Conservation (phyloP, 92 coral and sea anemone species). For the Paragorgia papillata region DNA sequence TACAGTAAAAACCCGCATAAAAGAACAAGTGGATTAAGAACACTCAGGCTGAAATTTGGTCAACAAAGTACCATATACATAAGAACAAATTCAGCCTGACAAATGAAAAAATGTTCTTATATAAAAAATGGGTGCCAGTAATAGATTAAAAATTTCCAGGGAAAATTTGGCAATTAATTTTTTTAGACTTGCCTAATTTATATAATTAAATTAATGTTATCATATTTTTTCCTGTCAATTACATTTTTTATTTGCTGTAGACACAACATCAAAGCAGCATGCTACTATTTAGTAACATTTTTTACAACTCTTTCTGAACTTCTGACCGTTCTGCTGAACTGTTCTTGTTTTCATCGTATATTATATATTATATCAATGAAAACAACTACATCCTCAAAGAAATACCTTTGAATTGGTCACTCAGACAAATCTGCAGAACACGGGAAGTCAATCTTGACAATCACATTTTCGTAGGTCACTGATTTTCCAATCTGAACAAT, state of each 20-base stretch:
- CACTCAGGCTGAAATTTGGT: constrained; percentile 31
- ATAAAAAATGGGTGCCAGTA: constrained; percentile 13
- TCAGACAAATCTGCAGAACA: too few species aligned
- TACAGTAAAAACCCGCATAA: neutral
- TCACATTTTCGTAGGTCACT: constrained; percentile 43
- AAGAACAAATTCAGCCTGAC: constrained; percentile 26
- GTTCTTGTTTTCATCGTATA: constrained; percentile 43
- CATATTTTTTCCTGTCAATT: constrained; percentile 43
- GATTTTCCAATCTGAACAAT: neutral
- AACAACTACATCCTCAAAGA: too few species aligned
- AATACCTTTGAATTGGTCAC: constrained; percentile 41
- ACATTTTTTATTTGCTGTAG: constrained; percentile 47
- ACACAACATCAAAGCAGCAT: constrained; percentile 48
- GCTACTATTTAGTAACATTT: constrained; percentile 47
- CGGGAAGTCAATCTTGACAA: constrained; percentile 28
- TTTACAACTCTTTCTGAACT: constrained; percentile 33
- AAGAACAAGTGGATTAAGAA: constrained; percentile 42
- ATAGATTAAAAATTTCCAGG: constrained; percentile 36
- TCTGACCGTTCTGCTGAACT: constrained; percentile 34
- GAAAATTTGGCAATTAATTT: constrained; percentile 34
- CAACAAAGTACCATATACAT: constrained; percentile 16
- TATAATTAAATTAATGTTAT: constrained; percentile 39
- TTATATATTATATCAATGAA: too few species aligned
- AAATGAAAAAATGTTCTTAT: constrained; percentile 33
- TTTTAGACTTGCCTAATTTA: constrained; percentile 2